phyloP scores from a whole-genome alignment of 2,113 vertebrate species.

The Atlantisia rogersi region DNA sequence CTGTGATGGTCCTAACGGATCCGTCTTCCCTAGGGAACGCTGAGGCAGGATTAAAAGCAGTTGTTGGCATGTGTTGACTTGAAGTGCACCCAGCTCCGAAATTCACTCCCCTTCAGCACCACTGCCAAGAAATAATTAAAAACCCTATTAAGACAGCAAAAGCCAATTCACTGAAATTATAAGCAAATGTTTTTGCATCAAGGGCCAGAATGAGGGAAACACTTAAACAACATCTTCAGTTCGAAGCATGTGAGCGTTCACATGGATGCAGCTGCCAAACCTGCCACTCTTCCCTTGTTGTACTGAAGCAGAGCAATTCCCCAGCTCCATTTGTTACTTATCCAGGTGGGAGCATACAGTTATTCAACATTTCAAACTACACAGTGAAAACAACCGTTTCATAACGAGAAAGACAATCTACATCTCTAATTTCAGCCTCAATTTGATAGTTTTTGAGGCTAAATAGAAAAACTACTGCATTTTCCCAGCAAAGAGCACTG shows the following conservation, averaged over 20 bases:
- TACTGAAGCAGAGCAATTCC: background rate
- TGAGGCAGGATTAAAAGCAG: background rate
- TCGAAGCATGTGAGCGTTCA: background rate
- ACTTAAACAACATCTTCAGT: background rate
- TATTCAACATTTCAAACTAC: conserved; percentile 5
- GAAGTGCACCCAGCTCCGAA: background rate
- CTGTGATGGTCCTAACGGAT: background rate
- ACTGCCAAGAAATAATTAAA: conserved; percentile 33
- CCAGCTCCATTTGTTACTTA: background rate
- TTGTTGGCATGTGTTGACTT: background rate
- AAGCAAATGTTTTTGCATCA: conserved; percentile 22
- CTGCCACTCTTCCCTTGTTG: background rate
- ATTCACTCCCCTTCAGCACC: background rate
- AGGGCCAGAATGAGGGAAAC: background rate
- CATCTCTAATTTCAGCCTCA: background rate
- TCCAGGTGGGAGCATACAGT: background rate
- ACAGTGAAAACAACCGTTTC: background rate
- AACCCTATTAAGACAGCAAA: conserved; percentile 9
- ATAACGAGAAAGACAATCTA: background rate
- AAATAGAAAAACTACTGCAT: background rate
- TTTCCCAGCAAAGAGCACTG: background rate
- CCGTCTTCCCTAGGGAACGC: background rate
- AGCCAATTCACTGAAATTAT: conserved; percentile 15
- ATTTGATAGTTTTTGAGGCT: background rate
- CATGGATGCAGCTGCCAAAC: background rate